Evolutionary conservation across 2,888 invertebrate species (phyloP), one percentile per base, ranked within the genome.

Genomic region (Nematopogon swammerdamellus): DNA sequence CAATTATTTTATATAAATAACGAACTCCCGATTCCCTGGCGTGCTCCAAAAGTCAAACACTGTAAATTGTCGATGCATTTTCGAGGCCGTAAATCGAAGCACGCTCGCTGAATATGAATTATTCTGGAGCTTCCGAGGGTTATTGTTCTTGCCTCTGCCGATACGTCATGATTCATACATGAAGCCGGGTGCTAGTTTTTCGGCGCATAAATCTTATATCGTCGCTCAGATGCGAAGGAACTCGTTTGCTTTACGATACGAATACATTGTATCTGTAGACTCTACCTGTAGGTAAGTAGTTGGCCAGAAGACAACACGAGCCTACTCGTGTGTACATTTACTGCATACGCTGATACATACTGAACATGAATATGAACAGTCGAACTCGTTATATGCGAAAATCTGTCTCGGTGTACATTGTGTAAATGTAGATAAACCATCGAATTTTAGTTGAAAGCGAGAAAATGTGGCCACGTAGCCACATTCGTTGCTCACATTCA

Each of bases 111-210:
- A 77, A 76, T 75, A 80, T 80, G 76, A 80, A 80, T 79, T 80
- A 80, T 77, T 76, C 74, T 62, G 49, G 49, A 42, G 46, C 47
- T 47, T 47, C 19, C 18, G 36, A 25, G 61, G 62, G 66, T 72
- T 72, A 73, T 77, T 75, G 76, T 77, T 74, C 74, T 72, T 75
- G 71, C 67, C 64, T 61, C 68, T 11, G 43, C 47, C 43, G 47
- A 47, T 67, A 64, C 70, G 70, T 71, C 76, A 77, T 77, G 77
- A 74, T 77, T 80, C 79, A 80, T 76, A 79, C 79, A 76, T 80
- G 76, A 80, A 79, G 73, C 70, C 18, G 70, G 66, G 69, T 72
- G 70, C 73, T 77, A 75, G 72, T 73, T 76, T 76, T 76, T 70
- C 67, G 63, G 63, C 66, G 65, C 66, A 71, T 74, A 74, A 75